These are phyloP conservation scores for Coregonus suidteri DNA, from an alignment of 2,797 vertebrate species.

Conservation along the genomic window DNA sequence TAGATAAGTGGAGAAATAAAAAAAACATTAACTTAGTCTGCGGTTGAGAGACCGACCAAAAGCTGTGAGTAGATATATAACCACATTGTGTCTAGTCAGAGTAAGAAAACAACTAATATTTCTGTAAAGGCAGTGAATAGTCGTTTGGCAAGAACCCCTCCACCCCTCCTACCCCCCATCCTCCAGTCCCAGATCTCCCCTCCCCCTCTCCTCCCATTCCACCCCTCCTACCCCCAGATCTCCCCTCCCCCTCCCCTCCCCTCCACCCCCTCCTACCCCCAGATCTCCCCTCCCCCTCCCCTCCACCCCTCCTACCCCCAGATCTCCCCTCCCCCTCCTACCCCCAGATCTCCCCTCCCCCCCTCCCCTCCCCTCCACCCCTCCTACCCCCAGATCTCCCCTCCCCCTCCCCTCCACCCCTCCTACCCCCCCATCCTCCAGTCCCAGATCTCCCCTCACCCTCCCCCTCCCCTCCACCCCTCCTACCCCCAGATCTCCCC, in stretches of 20 bases:
- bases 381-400: constrained; percentile 9
- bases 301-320: neutral
- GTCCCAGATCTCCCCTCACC: constrained; percentile 25
- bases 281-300: no score
- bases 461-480: no score
- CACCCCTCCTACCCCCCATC: neutral
- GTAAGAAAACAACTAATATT: constrained; percentile 63
- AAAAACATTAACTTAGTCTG: constrained; percentile 34
- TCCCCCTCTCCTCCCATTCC: constrained; percentile 16
- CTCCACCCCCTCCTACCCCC: no score
- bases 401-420: neutral
- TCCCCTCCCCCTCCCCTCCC: constrained; percentile 27
- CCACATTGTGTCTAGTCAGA: constrained; percentile 40
- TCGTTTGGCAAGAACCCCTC: constrained; percentile 58
- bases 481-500: no score
- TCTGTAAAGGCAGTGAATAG: constrained; percentile 77
- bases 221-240: neutral
- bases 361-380: no score
- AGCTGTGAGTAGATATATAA: constrained; percentile 37
- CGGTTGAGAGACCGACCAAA: constrained; percentile 49
- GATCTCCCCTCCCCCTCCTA: constrained; percentile 27
- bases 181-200: constrained; percentile 36
- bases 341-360: no score
- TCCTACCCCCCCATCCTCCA: constrained; percentile 3
- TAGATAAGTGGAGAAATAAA: constrained; percentile 20